Evolutionary conservation across 1,140 invertebrate genomes (phyloP), one percentile per base, ranked within the genome.

Genomic region (Cryptotermes secundus): DNA sequence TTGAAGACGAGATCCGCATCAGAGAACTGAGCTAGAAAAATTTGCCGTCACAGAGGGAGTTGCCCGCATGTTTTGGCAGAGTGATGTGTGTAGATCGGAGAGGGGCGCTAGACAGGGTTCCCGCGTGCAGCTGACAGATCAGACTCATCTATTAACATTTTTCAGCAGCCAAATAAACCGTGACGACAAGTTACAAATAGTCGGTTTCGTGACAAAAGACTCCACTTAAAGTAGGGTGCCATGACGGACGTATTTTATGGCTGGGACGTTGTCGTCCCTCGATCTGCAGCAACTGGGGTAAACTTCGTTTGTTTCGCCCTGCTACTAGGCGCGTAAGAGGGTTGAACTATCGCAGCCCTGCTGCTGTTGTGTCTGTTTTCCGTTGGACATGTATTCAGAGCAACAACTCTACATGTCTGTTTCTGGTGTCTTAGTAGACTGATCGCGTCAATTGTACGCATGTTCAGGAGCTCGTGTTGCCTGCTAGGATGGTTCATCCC

Each of bases 81-180:
- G 59, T 72, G 59, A 72, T 31, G 26, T 59, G 6, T 16, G 53
- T 59, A 16, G 53, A 16, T 19, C 19, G 26, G 19, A 3, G 53
- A 16, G 59, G 59, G n/a, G 59, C 59, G n/a, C 59, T 72, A n/a
- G 59, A 31, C 59, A 72, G 59, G 59, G 19, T 6, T 26, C 59
- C 59, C 59, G 59, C 26, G n/a, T 72, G 59, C n/a, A 7, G 9
- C 26, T 72, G 59, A 72, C 59, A 72, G 59, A 72, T 72, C 59
- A 72, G 59, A 31, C 59, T 72, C 59, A 72, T 72, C 59, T 72
- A 31, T 72, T 72, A 72, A 72, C 59, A 72, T 72, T 72, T 72
- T 72, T 72, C 59, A 72, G 59, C 59, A 31, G 59, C 59, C 59
- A 72, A 72, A 72, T 72, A 72, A 72, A n/a, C 59, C 59, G 59